Evolutionary conservation across 1,140 invertebrate species (phyloP).

Genomic region (Dendroctonus ponderosae): DNA sequence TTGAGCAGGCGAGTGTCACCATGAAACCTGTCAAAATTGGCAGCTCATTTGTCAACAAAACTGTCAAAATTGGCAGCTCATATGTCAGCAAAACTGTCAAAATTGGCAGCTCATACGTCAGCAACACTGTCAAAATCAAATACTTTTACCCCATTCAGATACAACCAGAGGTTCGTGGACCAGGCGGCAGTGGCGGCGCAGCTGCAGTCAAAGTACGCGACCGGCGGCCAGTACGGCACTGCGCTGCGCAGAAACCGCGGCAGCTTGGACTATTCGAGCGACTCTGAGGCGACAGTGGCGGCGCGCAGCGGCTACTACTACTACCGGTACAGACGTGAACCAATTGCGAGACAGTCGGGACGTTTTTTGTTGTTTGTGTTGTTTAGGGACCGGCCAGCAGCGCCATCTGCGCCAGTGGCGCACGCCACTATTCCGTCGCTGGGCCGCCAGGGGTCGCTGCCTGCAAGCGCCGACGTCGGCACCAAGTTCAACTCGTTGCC

Average conservation of each 20-base stretch:
- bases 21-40: not conserved
- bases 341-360: not conserved
- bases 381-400: conserved; percentile 25
- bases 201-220: conserved; percentile 50
- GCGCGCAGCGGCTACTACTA: conserved; percentile 76
- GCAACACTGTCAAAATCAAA: not conserved
- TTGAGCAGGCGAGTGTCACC: conserved; percentile 43
- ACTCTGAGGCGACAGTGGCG: conserved; percentile 86
- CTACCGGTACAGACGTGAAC: conserved; percentile 57
- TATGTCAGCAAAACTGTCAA: not conserved
- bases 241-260: conserved; percentile 66
- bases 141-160: conserved; percentile 48
- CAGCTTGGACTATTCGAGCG: conserved; percentile 86
- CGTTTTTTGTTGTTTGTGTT: not conserved
- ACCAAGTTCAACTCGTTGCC: conserved; percentile 73
- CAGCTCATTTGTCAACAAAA: not conserved
- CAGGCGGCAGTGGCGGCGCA: conserved; percentile 55
- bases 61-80: not conserved
- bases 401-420: conserved; percentile 36
- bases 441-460: conserved; percentile 55
- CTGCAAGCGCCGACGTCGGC: conserved; percentile 56
- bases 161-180: conserved; percentile 59
- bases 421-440: conserved; percentile 51
- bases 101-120: not conserved
- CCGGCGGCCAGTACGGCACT: conserved; percentile 50